Base-by-base conservation (phyloP, 1,140 invertebrate genomes). In the Pseudobourletiella spinata region DNA sequence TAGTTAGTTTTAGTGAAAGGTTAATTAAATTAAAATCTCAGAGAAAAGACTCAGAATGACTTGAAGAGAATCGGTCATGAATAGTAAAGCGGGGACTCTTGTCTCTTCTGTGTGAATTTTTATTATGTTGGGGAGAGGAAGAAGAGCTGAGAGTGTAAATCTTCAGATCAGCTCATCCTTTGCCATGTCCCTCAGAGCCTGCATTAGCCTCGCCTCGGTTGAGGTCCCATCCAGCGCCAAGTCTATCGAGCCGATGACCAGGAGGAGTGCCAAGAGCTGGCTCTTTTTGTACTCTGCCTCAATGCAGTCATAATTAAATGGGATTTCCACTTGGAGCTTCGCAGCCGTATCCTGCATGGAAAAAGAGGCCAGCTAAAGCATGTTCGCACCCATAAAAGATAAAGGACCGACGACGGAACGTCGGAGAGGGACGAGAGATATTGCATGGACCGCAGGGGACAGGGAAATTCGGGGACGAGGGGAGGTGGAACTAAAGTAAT, bases 201-300 rank as follows among this genome's bases (percentile, higher is more conserved):
- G 25, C 50, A 69, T 55, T 8, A 69, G 61, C 32, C 68, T 54
- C 22, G 35, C 16, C 48, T 69, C 64, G 6, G 68, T 69, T n/a
- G 46, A 51, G 6, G 59, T 35, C 16, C 24, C 35, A 51, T 67
- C 63, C 22, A 64, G 50, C 11, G 61, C 68, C 32, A 70, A 39
- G 16, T 89, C 87, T 14, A 89, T 84, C 6, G 86, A 87, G 3
- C 87, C 87, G 46, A 88, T 86, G 66, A 86, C 88, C 8, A 89
- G 74, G 22, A 89, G 74, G 16, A 89, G 75, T 1, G 86, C 86
- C 35, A 88, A 73, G 4, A 89, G 74, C 66, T 86, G 84, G 0
- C 86, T 86, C 59, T 82, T 77, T 15, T 82, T 80, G 73, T 84
- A 87, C 69, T 89, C 87, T 4, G 59, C 57, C 52, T 67, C 50